Percentiles rank a stretch among this genome's conserved stretches.
These are phyloP conservation scores for Sebastes dallii DNA, from an alignment of 2,797 vertebrate species.

Conservation along the genomic window DNA sequence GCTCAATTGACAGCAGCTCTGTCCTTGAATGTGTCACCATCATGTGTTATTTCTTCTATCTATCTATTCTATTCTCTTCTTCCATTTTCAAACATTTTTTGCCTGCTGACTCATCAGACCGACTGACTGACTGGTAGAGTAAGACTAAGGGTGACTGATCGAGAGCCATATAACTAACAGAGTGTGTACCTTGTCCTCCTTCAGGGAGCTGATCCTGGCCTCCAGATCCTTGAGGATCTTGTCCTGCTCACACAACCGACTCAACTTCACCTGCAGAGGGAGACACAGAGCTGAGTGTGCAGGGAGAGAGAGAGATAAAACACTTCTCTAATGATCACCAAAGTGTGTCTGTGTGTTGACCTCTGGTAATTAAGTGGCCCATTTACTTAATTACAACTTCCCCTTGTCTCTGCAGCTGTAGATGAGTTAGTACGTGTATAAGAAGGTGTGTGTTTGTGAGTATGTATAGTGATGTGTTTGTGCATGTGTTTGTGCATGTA, in stretches of 20 bases:
- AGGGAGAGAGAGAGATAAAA: neutral
- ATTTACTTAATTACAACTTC: constrained; percentile 29
- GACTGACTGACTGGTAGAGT: no score
- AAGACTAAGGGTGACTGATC: neutral
- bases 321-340: neutral
- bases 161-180: neutral
- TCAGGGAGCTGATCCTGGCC: constrained; percentile 90
- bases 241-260: constrained; percentile 94
- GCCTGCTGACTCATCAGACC: neutral
- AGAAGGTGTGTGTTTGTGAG: neutral
- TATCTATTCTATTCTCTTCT: neutral
- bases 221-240: constrained; percentile 93
- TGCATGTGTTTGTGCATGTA: neutral
- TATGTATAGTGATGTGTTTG: neutral
- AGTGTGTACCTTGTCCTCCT: constrained; percentile 91
- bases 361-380: constrained; percentile 26
- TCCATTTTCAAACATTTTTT: neutral
- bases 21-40: neutral
- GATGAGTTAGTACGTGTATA: neutral
- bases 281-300: constrained; percentile 37
- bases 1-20: neutral
- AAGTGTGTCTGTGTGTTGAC: constrained; percentile 16
- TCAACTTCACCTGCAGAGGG: constrained; percentile 90
- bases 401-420: constrained; percentile 3
- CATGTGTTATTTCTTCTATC: neutral